phyloP scores from a whole-genome alignment of 1,140 invertebrate species.

The Caenorhabditis latens region DNA sequence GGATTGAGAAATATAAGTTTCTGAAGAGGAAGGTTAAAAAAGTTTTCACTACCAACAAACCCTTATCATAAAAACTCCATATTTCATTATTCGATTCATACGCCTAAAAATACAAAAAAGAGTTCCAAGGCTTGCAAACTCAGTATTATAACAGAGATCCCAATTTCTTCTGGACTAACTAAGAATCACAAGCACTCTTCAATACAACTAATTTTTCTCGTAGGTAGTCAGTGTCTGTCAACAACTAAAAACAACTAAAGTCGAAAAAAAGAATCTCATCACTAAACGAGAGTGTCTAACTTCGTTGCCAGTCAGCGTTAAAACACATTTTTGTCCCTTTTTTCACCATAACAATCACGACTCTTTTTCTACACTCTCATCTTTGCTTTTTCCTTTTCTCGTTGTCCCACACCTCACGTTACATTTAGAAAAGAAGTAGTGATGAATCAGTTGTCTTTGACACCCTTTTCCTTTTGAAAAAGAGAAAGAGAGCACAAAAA shows the following conservation, averaged over 20 bases:
- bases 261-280: slow-evolving; percentile 1
- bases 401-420: slow-evolving; percentile 32
- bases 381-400: neutral
- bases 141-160: too few species aligned
- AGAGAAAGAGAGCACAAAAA: slow-evolving; percentile 18
- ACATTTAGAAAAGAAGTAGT: slow-evolving; percentile 2
- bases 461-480: neutral
- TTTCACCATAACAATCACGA: slow-evolving; percentile 36
- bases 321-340: slow-evolving; percentile 3
- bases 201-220: too few species aligned
- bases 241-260: slow-evolving; percentile 13
- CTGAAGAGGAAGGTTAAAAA: too few species aligned
- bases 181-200: too few species aligned
- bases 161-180: too few species aligned
- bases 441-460: slow-evolving; percentile 27
- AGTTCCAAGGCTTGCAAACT: too few species aligned
- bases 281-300: slow-evolving; percentile 18
- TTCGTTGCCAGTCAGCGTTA: slow-evolving; percentile 43
- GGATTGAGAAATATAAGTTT: too few species aligned
- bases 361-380: slow-evolving; percentile 27
- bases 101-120: too few species aligned
- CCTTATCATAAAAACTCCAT: too few species aligned
- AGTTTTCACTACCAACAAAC: too few species aligned
- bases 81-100: too few species aligned
- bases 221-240: neutral